phyloP scores from a whole-genome alignment of 2,888 invertebrate genomes.

The Craniophora ligustri region DNA sequence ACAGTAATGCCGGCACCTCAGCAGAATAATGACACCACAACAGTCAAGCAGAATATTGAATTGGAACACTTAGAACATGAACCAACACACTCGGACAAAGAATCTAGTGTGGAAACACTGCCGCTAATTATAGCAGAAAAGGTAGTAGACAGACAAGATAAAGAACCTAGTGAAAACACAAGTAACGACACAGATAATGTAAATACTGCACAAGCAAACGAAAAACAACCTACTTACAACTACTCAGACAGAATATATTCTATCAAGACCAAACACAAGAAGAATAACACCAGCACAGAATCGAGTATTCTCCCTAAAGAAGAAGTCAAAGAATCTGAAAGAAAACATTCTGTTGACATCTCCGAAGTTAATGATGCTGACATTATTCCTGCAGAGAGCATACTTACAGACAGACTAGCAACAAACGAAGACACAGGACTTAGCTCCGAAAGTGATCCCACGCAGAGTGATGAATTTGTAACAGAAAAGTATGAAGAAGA shows the following conservation, averaged over 20 bases:
- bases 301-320: slow-evolving; percentile 2
- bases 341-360: slow-evolving; percentile 3
- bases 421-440: slow-evolving; percentile 40
- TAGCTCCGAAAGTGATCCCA: slow-evolving; percentile 54
- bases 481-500: slow-evolving; percentile 59
- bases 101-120: slow-evolving; percentile 68
- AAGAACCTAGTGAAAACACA: neutral
- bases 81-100: slow-evolving; percentile 34
- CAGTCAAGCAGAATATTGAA: slow-evolving; percentile 69
- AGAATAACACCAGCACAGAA: slow-evolving; percentile 30
- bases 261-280: slow-evolving; percentile 35
- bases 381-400: slow-evolving; percentile 41
- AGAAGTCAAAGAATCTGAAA: slow-evolving; percentile 2
- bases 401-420: slow-evolving; percentile 18
- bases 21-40: slow-evolving; percentile 69
- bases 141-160: slow-evolving; percentile 5
- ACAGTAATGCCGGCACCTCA: slow-evolving; percentile 69
- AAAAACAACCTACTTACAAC: slow-evolving; percentile 27
- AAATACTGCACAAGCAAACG: neutral
- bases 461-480: slow-evolving; percentile 48
- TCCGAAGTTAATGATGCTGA: slow-evolving; percentile 24
- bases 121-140: slow-evolving; percentile 62
- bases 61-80: slow-evolving; percentile 41
- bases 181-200: slow-evolving; percentile 5
- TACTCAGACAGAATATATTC: slow-evolving; percentile 44